phyloP scores from a whole-genome alignment of 2,797 vertebrate genomes.

The Limnodromus scolopaceus region DNA sequence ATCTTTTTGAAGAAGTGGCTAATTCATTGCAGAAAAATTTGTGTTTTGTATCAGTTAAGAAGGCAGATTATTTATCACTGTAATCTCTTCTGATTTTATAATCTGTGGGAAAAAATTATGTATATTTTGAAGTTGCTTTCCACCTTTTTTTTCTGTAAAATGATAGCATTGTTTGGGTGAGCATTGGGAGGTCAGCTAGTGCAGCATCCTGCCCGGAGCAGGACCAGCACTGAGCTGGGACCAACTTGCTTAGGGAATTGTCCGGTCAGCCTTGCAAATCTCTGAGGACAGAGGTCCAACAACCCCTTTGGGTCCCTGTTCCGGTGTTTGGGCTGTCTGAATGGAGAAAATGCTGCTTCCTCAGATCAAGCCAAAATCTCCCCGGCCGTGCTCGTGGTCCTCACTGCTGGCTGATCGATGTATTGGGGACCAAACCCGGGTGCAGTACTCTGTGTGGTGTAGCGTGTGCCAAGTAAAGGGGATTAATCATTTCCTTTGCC shows the following conservation, averaged over 20 bases:
- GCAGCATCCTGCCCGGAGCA: background rate
- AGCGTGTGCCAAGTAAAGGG: background rate
- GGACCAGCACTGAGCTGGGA: background rate
- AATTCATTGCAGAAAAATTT: background rate
- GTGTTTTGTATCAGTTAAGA: background rate
- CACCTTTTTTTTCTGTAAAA: background rate
- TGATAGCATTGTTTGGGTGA: background rate
- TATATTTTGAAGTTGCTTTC: background rate
- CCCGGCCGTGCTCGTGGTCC: accelerated
- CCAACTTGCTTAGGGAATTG: background rate
- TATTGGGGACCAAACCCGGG: accelerated
- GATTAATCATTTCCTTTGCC: constrained; percentile 23
- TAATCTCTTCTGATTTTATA: background rate
- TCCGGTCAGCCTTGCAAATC: background rate
- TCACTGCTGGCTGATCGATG: accelerated
- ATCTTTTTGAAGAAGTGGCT: background rate
- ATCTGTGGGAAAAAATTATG: background rate
- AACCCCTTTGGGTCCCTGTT: background rate
- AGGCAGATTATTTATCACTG: background rate
- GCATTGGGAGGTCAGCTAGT: background rate
- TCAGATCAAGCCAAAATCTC: background rate
- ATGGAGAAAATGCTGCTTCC: background rate
- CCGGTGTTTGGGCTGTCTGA: background rate
- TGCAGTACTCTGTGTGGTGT: accelerated
- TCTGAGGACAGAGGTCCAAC: background rate